A percentile compares a stretch with the other conserved stretches of the same genome.
These are phyloP conservation scores for Chrysochloris asiatica DNA, from an alignment of 2,113 vertebrate species.

Conservation along the genomic window DNA sequence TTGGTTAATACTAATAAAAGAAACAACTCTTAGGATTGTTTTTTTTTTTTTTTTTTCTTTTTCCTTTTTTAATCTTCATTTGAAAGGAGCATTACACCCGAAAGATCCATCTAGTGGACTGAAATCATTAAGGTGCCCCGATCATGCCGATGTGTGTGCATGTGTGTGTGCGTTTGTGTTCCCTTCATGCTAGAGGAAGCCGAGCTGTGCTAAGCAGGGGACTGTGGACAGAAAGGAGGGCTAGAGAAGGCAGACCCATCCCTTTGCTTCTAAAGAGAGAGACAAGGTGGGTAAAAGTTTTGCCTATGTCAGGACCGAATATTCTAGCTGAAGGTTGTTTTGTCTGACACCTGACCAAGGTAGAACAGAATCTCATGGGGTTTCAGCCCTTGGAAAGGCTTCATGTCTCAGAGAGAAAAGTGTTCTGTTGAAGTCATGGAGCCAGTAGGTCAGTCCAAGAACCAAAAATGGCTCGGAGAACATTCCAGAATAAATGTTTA, in stretches of 20 bases:
- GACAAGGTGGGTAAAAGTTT: background rate
- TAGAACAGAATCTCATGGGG: background rate
- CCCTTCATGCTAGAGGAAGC: background rate
- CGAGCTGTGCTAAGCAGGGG: background rate
- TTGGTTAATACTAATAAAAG: constrained; percentile 65
- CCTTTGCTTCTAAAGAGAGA: background rate
- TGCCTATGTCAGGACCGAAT: background rate
- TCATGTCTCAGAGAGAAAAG: background rate
- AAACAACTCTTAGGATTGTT: constrained; percentile 32
- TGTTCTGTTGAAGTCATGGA: background rate
- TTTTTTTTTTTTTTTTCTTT: background rate
- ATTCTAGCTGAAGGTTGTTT: background rate
- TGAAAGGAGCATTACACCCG: background rate
- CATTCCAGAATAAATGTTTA: constrained; percentile 44
- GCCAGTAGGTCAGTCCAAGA: background rate
- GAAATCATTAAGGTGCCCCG: background rate
- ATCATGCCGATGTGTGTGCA: background rate
- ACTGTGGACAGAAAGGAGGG: background rate
- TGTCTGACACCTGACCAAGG: background rate
- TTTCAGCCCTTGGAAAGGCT: constrained; percentile 25
- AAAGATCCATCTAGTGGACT: background rate
- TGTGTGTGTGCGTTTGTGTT: background rate
- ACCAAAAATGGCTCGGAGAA: background rate
- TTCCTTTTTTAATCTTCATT: background rate
- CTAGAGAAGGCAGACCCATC: background rate